These are phyloP conservation scores for Drosophila meridiana DNA, from an alignment of 2,888 invertebrate species.

Conservation along the genomic window DNA sequence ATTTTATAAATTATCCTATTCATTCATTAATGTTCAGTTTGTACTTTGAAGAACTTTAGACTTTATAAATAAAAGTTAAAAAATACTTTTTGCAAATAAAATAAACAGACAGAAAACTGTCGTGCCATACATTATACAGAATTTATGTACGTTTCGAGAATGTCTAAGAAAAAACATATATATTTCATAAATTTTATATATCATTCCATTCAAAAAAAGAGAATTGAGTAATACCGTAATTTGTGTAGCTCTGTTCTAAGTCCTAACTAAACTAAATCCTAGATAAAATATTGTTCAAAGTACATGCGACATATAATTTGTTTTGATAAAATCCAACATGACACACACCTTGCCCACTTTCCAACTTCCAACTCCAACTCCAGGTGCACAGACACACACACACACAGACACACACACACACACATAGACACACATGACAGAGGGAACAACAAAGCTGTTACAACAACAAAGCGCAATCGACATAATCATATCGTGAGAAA, in stretches of 20 bases:
- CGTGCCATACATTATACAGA: too few relatives aligned
- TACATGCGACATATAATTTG: conserved; percentile 46
- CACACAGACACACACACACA: conserved; percentile 18
- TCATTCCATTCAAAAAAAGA: not conserved
- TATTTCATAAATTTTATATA: not conserved
- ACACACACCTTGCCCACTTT: conserved; percentile 63
- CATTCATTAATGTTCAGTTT: too few relatives aligned
- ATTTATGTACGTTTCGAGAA: not conserved
- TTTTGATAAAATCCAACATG: conserved; percentile 61
- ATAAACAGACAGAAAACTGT: too few relatives aligned
- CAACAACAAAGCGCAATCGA: conserved; percentile 71
- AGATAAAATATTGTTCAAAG: conserved; percentile 22
- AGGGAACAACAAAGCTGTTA: conserved; percentile 55
- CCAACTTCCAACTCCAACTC: conserved; percentile 14
- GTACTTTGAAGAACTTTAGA: too few relatives aligned
- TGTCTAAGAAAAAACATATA: not conserved
- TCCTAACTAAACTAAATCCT: conserved; percentile 26
- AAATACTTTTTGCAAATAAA: too few relatives aligned
- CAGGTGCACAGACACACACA: conserved; percentile 14
- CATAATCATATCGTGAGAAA: conserved; percentile 85
- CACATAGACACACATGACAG: conserved; percentile 18
- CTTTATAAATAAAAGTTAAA: too few relatives aligned
- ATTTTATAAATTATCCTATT: not conserved
- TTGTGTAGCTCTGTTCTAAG: not conserved
- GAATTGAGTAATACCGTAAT: not conserved